Conservation (phyloP, 2,797 vertebrate genomes). For the Sebastes baramenuke region DNA sequence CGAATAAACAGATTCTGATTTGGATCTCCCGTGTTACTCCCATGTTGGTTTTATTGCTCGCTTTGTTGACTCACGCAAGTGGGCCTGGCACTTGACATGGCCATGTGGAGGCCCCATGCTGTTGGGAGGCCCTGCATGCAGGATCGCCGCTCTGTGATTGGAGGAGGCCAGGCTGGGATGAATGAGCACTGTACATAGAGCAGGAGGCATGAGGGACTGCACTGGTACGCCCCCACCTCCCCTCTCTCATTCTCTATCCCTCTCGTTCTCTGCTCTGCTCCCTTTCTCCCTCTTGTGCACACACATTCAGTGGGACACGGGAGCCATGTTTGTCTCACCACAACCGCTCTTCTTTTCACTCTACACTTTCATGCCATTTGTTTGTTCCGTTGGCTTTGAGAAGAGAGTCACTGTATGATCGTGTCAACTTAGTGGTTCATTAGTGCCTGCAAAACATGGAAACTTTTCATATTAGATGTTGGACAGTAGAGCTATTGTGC, state of each 20-base stretch:
- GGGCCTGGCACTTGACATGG: slow-evolving; percentile 65
- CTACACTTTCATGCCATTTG: slow-evolving; percentile 2
- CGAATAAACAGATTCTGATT: slow-evolving; percentile 34
- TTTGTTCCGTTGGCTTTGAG: background rate
- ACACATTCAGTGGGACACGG: background rate
- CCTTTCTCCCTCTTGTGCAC: background rate
- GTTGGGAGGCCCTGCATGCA: slow-evolving; percentile 58
- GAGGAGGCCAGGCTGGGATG: slow-evolving; percentile 60
- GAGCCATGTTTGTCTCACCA: slow-evolving; percentile 29
- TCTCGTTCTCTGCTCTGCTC: slow-evolving; percentile 18
- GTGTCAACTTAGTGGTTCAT: background rate
- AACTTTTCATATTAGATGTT: background rate
- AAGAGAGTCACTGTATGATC: background rate
- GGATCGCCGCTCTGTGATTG: slow-evolving; percentile 64
- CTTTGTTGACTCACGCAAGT: slow-evolving; percentile 70
- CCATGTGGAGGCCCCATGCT: slow-evolving; percentile 73
- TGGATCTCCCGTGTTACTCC: slow-evolving; percentile 37
- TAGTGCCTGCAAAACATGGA: background rate
- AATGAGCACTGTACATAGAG: slow-evolving; percentile 74
- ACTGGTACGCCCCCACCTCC: background rate
- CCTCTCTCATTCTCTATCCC: slow-evolving; percentile 13
- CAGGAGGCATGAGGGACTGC: slow-evolving; percentile 58
- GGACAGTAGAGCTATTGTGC: background rate
- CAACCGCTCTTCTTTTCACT: background rate
- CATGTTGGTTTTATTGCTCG: slow-evolving; percentile 63